Base-by-base conservation (phyloP, 2,113 vertebrate genomes). In the Fregata magnificens region DNA sequence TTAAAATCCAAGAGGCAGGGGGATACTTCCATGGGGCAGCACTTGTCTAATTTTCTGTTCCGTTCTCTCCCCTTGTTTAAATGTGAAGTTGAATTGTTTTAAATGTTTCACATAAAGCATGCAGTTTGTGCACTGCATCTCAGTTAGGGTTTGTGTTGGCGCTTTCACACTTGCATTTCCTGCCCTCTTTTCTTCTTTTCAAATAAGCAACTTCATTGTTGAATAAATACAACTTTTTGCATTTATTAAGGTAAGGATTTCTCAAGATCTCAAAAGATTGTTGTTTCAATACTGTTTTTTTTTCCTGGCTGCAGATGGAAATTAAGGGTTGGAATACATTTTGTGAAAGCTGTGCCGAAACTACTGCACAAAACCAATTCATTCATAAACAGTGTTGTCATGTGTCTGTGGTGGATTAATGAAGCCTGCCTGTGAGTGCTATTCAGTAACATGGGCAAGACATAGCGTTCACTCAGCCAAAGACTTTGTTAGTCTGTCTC, bases 1-100 rank as follows among this genome's bases (percentile, higher is more conserved):
- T 80, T 89, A 25, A 94, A 66, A 47, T 73, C 45, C 14, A 52
- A 65, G 86, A 93, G 63, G 45, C 0, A 0, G 86, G 16, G 49
- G 34, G 29, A 84, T 72, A 26, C 20, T 44, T 94, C 40, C 62
- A 1, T n/a, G 73, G 50, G 58, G 70, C 90, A 62, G 21, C 62
- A 85, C 38, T 88, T 86, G 78, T 96, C 79, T 89, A 9, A 90
- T 70, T 90, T 90, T 95, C n/a, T 93, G 87, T 95, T 96, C 14
- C 24, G 10, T 95, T 94, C 28, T 94, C 40, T 95, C 32, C 47
- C 21, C 83, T 93, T 66, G 73, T 96, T 95, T 95, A 73, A 95
- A 88, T 86, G 82, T 86, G 71, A 91, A 90, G 38, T 66, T 82
- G 50, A 90, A 58, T 49, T 73, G 84, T 86, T 97, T 78, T 84